Conservation (phyloP, 2,113 vertebrate species). For the Nesoenas mayeri region DNA sequence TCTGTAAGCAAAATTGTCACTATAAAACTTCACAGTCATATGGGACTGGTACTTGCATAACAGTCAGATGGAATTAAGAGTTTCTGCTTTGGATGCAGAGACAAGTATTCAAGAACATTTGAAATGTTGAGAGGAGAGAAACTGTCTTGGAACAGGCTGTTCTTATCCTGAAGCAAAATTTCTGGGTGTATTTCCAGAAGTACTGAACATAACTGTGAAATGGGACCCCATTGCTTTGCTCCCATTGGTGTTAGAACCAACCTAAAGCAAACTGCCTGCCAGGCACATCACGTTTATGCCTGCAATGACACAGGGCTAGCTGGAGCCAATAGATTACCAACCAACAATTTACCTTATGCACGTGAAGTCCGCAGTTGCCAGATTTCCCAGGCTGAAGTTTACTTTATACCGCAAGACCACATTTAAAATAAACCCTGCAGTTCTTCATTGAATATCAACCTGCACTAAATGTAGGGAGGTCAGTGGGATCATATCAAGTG, state of each 20-base stretch:
- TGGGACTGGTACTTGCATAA: background rate
- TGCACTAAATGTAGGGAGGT: background rate
- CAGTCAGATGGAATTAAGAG: background rate
- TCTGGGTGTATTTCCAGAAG: background rate
- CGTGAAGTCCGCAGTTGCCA: background rate
- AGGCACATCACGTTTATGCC: background rate
- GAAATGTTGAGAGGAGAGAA: background rate
- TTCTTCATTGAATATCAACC: background rate
- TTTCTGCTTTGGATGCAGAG: background rate
- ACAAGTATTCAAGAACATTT: background rate
- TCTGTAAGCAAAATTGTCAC: background rate
- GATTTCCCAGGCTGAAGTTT: background rate
- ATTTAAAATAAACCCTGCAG: background rate
- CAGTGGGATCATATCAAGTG: background rate
- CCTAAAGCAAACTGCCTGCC: background rate
- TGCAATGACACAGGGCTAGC: background rate
- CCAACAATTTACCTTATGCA: background rate
- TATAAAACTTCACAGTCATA: background rate
- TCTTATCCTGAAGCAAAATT: slow-evolving; percentile 4
- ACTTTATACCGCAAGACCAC: background rate
- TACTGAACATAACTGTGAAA: background rate
- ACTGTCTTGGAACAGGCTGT: slow-evolving; percentile 7
- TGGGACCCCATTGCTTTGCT: background rate
- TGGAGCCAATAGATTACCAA: background rate
- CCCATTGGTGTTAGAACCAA: background rate